Evolutionary conservation across 2,797 vertebrate genomes (phyloP), one percentile per base, ranked within the genome.

Genomic region (Pteronotus mesoamericanus): DNA sequence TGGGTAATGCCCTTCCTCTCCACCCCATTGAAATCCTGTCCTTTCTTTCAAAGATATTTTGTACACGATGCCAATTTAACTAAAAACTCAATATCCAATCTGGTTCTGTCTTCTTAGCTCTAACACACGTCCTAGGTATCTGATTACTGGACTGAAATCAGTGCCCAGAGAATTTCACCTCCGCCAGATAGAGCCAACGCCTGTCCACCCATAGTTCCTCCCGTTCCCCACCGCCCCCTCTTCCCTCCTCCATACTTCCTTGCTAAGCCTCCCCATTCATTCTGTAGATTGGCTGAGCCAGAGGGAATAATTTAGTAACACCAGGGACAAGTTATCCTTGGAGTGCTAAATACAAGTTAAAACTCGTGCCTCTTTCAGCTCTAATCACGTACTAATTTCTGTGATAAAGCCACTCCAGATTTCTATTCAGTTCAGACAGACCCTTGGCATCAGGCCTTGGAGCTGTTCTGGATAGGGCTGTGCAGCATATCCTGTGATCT

Each of bases 331-430:
- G 75, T 94, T 93, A 77, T 86, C 64, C 75, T 88, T 57, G 21
- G 82, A 88, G 83, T 9, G 92, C 96, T 84, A 95, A 96, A 84
- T 59, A 26, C 61, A 72, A 83, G 64, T 94, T 94, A 86, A 94
- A 86, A 59, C 26, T 10, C 3, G 2, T 37, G 89, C 44, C 89
- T 85, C 97, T 85, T 97, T 77, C 89, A 97, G 74, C 90, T 86
- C 57, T 94, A 94, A 94, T 92, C 64, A 95, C 39, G 15, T 19
- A 61, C 83, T 93, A 86, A 82, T 96, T 95, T 98, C 97, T 86
- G 59, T 98, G 59, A 89, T 71, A 98, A 96, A 97, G 48, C 89
- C 91, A 51, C 32, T 93, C 37, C 75, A 19, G 71, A 15, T 66
- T 97, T 66, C 61, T 32, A 37, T 83, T 95, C 78, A 83, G 82